A percentile compares a stretch with the other conserved stretches of the same genome.
phyloP scores from a whole-genome alignment of 2,113 vertebrate species.

The Carlito syrichta region DNA sequence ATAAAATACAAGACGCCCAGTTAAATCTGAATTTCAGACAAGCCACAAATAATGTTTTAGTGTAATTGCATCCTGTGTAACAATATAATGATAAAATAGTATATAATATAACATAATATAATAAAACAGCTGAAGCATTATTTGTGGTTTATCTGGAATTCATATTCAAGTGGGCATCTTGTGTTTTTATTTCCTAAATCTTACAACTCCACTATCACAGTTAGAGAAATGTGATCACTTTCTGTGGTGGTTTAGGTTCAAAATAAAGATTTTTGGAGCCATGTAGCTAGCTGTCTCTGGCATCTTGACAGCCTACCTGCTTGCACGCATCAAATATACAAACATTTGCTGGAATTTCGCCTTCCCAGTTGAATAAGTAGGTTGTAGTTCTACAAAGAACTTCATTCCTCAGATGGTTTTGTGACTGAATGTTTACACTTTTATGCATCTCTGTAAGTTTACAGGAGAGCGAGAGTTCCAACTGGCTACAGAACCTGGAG shows the following conservation, averaged over 20 bases:
- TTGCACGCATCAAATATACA: not conserved
- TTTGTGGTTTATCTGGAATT: not conserved
- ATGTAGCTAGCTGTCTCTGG: not conserved
- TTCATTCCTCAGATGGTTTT: not conserved
- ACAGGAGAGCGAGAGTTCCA: slow-evolving; percentile 34
- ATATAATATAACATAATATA: not conserved
- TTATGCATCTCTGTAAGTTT: not conserved
- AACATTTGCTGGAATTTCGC: not conserved
- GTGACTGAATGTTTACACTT: not conserved
- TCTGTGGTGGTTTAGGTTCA: not conserved
- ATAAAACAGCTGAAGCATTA: not conserved
- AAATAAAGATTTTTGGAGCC: not conserved
- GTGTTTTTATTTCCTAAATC: not conserved
- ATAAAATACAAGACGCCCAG: not conserved
- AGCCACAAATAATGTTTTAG: not conserved
- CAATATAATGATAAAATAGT: not conserved
- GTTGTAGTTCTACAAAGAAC: not conserved
- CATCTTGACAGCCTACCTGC: not conserved
- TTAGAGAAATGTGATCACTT: not conserved
- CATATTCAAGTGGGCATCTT: not conserved
- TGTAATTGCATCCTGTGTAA: not conserved
- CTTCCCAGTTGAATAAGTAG: not conserved
- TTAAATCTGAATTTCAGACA: not conserved
- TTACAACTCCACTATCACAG: not conserved
- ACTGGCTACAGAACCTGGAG: not conserved